A percentile compares a stretch with the other conserved stretches of the same genome.
phyloP scores from a whole-genome alignment of 2,888 invertebrate genomes.

The Hypolimnas misippus region DNA sequence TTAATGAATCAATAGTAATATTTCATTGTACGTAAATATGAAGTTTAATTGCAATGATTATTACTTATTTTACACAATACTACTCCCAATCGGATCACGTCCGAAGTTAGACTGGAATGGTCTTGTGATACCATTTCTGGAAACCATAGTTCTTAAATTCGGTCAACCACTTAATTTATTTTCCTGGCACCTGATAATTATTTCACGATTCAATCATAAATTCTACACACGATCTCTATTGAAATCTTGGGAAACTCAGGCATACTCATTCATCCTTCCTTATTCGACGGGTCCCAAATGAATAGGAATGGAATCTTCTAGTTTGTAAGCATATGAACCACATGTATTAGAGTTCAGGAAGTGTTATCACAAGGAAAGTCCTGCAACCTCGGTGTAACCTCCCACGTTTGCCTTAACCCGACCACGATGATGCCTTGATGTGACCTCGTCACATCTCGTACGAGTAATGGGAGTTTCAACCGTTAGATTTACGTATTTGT shows the following conservation, averaged over 20 bases:
- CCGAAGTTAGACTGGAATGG: background rate
- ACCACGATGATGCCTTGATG: conserved; percentile 38
- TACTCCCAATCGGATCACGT: conserved; percentile 1
- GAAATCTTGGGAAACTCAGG: background rate
- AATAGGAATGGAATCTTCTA: background rate
- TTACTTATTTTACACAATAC: too few relatives aligned
- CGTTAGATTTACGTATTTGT: conserved; percentile 2
- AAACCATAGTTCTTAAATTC: background rate
- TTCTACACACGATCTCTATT: background rate
- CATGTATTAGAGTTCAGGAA: conserved; percentile 46
- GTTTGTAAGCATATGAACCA: conserved; percentile 43
- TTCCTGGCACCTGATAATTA: background rate
- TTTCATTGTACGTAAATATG: too few relatives aligned
- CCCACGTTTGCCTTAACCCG: conserved; percentile 56
- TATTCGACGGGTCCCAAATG: background rate
- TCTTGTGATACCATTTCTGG: conserved; percentile 1
- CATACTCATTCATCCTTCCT: background rate
- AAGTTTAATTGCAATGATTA: too few relatives aligned
- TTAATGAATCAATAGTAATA: too few relatives aligned
- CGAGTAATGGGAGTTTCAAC: conserved; percentile 2
- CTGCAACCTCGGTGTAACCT: conserved; percentile 63
- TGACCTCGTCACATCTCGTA: conserved; percentile 26
- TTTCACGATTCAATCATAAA: background rate
- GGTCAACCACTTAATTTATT: background rate
- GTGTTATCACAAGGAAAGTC: conserved; percentile 65